A percentile compares a stretch with the other conserved stretches of the same genome.
Evolutionary conservation across 2,113 vertebrate species (phyloP).

Genomic region (Halcyon malimbica): DNA sequence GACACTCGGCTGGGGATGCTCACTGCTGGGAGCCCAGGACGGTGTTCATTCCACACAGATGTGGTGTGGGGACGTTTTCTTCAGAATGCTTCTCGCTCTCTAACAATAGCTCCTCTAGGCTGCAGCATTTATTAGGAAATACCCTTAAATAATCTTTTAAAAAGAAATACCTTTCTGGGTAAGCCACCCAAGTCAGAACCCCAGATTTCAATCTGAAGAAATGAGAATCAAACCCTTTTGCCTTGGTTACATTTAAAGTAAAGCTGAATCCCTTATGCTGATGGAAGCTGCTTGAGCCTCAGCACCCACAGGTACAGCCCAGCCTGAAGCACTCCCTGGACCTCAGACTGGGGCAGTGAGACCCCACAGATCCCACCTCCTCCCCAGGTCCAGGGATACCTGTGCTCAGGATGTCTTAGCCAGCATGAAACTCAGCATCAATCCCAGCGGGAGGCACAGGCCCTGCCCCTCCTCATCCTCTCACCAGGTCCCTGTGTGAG

Average conservation of each 20-base stretch:
- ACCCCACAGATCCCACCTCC: background rate
- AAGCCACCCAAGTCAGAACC: background rate
- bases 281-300: background rate
- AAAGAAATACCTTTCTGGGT: background rate
- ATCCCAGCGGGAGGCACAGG: background rate
- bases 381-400: background rate
- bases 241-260: background rate
- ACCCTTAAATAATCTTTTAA: background rate
- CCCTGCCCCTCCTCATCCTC: background rate
- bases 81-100: background rate
- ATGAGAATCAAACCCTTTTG: background rate
- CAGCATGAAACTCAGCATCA: background rate
- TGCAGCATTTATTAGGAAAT: background rate
- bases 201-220: background rate
- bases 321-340: background rate
- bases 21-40: background rate
- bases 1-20: background rate
- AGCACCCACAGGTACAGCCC: background rate
- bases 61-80: background rate
- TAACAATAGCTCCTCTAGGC: background rate
- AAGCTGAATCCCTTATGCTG: background rate
- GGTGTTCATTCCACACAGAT: background rate
- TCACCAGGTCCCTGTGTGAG: background rate
- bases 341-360: background rate
- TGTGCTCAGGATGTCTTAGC: background rate